These are phyloP conservation scores for Mus spretus DNA, from an alignment of 2,797 vertebrate genomes.

Conservation along the genomic window DNA sequence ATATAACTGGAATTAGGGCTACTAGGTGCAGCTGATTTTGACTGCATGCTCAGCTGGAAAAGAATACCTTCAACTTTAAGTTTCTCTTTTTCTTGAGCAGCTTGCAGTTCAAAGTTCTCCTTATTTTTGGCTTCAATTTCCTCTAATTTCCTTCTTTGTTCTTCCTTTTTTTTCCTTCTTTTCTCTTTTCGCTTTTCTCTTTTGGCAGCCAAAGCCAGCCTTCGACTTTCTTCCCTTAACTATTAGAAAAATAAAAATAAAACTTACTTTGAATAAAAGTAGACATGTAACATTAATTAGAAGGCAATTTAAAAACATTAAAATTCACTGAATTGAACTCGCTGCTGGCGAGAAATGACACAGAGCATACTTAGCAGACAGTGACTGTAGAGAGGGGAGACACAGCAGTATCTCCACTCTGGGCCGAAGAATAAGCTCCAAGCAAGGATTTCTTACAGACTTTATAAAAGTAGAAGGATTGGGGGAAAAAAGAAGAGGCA, in stretches of 20 bases:
- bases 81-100: conserved; percentile 92
- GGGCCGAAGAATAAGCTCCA: conserved; percentile 18
- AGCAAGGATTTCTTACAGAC: not conserved
- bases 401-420: not conserved
- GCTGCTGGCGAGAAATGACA: conserved; percentile 45
- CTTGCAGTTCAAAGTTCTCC: conserved; percentile 91
- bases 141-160: conserved; percentile 91
- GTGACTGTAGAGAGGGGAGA: not conserved
- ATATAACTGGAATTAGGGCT: not conserved
- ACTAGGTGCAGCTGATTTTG: not conserved
- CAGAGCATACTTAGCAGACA: not conserved
- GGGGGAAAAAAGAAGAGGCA: not conserved
- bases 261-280: not conserved
- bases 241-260: conserved; percentile 74
- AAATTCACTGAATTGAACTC: conserved; percentile 50
- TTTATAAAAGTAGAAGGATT: not conserved
- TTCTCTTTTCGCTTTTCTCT: conserved; percentile 93
- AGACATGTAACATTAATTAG: not conserved
- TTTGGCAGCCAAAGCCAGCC: conserved; percentile 92
- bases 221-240: conserved; percentile 92
- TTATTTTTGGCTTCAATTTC: conserved; percentile 93
- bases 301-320: not conserved
- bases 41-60: not conserved
- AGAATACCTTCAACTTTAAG: conserved; percentile 90
- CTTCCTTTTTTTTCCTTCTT: conserved; percentile 92